Base-by-base conservation (phyloP, 2,797 vertebrate species). In the Helicolenus hilgendorfi region DNA sequence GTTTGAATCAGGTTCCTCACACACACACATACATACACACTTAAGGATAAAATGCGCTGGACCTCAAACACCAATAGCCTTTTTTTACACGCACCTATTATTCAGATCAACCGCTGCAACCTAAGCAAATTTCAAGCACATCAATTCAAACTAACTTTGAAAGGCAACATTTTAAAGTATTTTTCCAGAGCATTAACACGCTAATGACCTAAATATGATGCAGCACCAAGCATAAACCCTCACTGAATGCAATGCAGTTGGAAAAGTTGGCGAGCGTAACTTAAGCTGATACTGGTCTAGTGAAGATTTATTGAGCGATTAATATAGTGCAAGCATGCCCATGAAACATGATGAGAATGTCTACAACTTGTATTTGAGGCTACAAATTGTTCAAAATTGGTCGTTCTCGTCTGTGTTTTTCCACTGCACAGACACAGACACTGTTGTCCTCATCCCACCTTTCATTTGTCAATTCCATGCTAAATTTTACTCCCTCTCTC, bases 41-140 rank as follows among this genome's bases (percentile, higher is more conserved):
- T 18, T 20, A 33, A 55, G 60, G 79, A 79, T 79, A 73, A 81
- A 85, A 87, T 75, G 49, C 71, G 24, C 70, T 87, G 72, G 82
- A 86, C n/a, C 77, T 83, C 26, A 75, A 79, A 88, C 72, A 82
- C 84, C 79, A 87, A 86, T 89, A 88, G 72, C 67, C 26, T 89
- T 91, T 88, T 88, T 77, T 64, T 81, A 59, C 35, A 77, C 74
- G 83, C 53, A 8, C 7, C 56, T 60, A 72, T 79, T 81, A 71
- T 79, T 64, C 62, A 84, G 56, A 82, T 87, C 59, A 87, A 73
- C 76, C 20, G 59, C 80, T 89, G 85, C 76, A 85, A 63, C 77
- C 64, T 77, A 82, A 91, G 85, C 77, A 87, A 11, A 81, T 91
- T 87, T 73, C 29, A 65, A 53, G 63, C 22, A 59, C 49, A 67